Conservation (phyloP, 2,888 invertebrate genomes). For the Pachycephus smyrnensis region DNA sequence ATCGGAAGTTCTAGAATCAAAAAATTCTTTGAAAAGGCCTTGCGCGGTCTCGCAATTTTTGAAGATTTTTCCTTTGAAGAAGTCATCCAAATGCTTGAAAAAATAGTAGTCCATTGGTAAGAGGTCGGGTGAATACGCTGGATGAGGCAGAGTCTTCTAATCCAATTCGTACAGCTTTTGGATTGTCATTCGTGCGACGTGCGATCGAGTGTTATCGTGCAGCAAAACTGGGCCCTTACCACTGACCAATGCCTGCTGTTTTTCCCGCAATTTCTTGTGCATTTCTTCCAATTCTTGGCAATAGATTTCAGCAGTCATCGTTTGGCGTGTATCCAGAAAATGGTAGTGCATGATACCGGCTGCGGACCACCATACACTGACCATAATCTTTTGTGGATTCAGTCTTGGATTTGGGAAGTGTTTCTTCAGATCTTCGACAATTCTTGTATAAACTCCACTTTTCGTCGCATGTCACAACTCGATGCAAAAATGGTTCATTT, state of each 20-base stretch:
- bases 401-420: too few species aligned
- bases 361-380: too few species aligned
- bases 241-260: constrained; percentile 11
- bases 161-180: too few species aligned
- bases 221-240: constrained; percentile 13
- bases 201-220: too few species aligned
- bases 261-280: constrained; percentile 12
- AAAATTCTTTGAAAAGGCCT: not conserved
- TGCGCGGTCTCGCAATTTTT: not conserved
- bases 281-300: constrained; percentile 16
- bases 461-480: too few species aligned
- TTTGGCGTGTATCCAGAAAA: constrained; percentile 19
- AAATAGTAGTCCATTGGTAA: not conserved
- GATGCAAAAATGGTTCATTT: too few species aligned
- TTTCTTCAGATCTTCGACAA: too few species aligned
- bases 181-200: too few species aligned
- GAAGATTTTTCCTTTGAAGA: not conserved
- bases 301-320: constrained; percentile 16
- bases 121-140: not conserved
- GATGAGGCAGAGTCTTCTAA: not conserved
- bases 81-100: not conserved
- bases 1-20: not conserved
- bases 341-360: too few species aligned
- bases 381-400: too few species aligned
- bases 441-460: too few species aligned